Base-by-base conservation (phyloP, 2,113 vertebrate genomes). In the Morone chrysops region DNA sequence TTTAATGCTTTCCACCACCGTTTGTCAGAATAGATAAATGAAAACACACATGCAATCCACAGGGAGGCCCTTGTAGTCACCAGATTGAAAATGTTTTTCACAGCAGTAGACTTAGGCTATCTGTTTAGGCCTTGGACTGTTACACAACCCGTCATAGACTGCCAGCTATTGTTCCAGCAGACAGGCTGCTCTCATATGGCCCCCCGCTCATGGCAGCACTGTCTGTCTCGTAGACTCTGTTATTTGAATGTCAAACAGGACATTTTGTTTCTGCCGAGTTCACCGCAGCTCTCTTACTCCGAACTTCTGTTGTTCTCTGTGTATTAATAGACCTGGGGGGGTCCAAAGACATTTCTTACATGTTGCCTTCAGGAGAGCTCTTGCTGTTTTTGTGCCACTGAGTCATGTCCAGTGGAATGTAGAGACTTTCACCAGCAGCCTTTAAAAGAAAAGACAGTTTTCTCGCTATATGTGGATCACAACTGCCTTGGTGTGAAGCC, bases 161-260 rank as follows among this genome's bases (percentile, higher is more conserved):
- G 7, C 31, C 43, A 50, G 43, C 20, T 51, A 66, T 14, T 48
- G 51, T 18, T 75, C 60, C 20, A 17, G 47, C 59, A 56, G 65
- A 38, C 71, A 17, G 71, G 40, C 85, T 8, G 53, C 60, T 75
- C 38, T 69, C 59, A 51, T 59, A 48, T 60, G 45, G 40, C 57
- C 40, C 38, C 53, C 48, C 2, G 10, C 80, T 70, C 56, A 20
- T 53, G 54, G 70, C 66, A 51, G 40, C 61, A 17, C 36, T 22
- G 59, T 75, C 76, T 60, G 56, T 51, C 76, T 62, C 67, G 22
- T 48, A 54, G 8, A 75, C 61, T 67, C 5, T 17, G 3, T 67
- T 56, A 83, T 67, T 60, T 76, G 20, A 82, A 48, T 70, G 45
- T 83, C 66, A 87, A 54, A 22, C 36, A 43, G 68, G 47, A 47